Base-by-base conservation (phyloP, 2,113 vertebrate species). In the Tragulus kanchil region DNA sequence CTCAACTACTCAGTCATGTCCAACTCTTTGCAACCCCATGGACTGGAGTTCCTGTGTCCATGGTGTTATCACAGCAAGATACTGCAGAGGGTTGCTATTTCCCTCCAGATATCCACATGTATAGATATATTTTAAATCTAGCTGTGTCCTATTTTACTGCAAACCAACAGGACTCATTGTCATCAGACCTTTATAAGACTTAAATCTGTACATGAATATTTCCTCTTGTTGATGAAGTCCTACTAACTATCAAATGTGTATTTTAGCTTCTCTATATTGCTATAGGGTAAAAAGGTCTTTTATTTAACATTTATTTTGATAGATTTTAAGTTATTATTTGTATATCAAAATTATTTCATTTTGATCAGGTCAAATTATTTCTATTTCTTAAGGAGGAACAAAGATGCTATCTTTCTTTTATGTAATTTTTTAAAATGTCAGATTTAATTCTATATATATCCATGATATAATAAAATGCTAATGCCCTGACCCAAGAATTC, bases 381-480 rank as follows among this genome's bases (percentile, higher is more conserved):
- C 62, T 50, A 21, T 65, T 81, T 89, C 78, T 82, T 94, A 91
- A 67, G n/a, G 21, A 59, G 89, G 59, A 89, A 82, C 45, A 73
- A 85, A 89, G 17, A 48, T 67, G 91, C 56, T 84, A 84, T 67
- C 48, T 42, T 79, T 82, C 54, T 84, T 86, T 23, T 36, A 36
- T 36, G 36, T 36, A 36, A 56, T 77, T 62, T 79, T 81, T 89
- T 64, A 23, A 90, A 85, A 90, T 54, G 88, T 58, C 50, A 79
- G 26, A 65, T 62, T 78, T 86, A 45, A 96, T 50, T 67, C 64
- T 42, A 83, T 36, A 75, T 83, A 75, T 58, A 54, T 15, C 89
- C 42, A 78, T 92, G 45, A 93, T 54, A n/a, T 26, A 95, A 73
- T 90, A 94, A 96, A 94, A 92, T 79, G 78, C 19, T 69, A 26